phyloP scores from a whole-genome alignment of 2,888 invertebrate species.

The Thera britannica region DNA sequence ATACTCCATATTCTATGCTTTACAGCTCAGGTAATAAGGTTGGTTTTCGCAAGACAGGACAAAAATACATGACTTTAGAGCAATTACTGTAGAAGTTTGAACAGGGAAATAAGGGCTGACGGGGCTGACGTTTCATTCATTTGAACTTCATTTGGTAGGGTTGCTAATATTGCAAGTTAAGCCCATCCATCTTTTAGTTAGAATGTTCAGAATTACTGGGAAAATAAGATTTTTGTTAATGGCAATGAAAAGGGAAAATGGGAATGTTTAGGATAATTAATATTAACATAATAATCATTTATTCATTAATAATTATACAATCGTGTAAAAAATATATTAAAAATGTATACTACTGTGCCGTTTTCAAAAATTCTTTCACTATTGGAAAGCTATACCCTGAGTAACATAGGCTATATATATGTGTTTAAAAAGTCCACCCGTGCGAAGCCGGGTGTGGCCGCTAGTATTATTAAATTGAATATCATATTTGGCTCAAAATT shows the following conservation, averaged over 20 bases:
- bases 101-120: conserved; percentile 45
- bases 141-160: conserved; percentile 55
- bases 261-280: neutral
- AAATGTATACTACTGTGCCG: no score
- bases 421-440: no score
- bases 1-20: neutral
- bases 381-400: no score
- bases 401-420: no score
- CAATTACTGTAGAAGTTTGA: conserved; percentile 45
- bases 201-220: conserved; percentile 26
- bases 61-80: conserved; percentile 35
- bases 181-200: conserved; percentile 38
- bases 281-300: no score
- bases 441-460: no score
- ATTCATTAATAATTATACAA: no score
- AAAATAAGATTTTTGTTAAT: conserved; percentile 10
- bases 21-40: neutral
- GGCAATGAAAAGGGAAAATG: conserved; percentile 3
- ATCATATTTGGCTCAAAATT: no score
- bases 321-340: no score
- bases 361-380: no score
- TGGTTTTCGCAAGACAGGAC: neutral
- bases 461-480: no score
- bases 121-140: conserved; percentile 51
- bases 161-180: conserved; percentile 35